Evolutionary conservation across 2,888 invertebrate genomes (phyloP).

Genomic region (Pseudococcus viburni): DNA sequence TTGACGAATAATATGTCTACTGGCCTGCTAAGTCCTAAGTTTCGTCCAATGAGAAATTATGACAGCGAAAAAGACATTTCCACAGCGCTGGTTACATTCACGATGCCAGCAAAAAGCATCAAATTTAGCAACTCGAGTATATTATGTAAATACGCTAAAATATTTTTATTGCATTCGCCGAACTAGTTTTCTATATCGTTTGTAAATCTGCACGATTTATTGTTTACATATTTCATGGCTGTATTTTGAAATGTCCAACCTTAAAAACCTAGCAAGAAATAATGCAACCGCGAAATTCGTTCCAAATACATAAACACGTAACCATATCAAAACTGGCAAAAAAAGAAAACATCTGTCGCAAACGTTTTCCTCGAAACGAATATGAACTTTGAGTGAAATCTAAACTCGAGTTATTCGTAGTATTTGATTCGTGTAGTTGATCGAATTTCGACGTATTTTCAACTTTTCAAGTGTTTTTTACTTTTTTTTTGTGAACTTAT

Average conservation of each 20-base stretch:
- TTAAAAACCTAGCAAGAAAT: not conserved
- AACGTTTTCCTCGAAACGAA: not conserved
- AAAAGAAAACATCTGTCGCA: not conserved
- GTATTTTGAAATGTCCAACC: not conserved
- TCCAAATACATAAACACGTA: not conserved
- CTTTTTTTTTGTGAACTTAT: no score
- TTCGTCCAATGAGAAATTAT: conserved; percentile 68
- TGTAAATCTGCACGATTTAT: not conserved
- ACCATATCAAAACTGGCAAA: conserved; percentile 29
- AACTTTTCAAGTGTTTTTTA: not conserved
- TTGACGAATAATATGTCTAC: conserved; percentile 74
- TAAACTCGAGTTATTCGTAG: no score
- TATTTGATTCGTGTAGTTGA: no score
- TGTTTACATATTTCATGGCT: not conserved
- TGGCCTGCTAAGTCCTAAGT: conserved; percentile 92
- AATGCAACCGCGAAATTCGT: not conserved
- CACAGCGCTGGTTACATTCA: no score
- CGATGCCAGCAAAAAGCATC: not conserved
- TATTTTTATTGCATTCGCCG: not conserved
- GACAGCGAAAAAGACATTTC: no score
- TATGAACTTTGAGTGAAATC: no score
- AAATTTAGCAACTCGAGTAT: conserved; percentile 12
- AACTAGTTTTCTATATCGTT: not conserved
- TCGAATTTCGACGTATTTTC: no score
- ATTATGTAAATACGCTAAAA: not conserved